Base-by-base conservation (phyloP, 2,888 invertebrate genomes). In the Drosophila yooni region DNA sequence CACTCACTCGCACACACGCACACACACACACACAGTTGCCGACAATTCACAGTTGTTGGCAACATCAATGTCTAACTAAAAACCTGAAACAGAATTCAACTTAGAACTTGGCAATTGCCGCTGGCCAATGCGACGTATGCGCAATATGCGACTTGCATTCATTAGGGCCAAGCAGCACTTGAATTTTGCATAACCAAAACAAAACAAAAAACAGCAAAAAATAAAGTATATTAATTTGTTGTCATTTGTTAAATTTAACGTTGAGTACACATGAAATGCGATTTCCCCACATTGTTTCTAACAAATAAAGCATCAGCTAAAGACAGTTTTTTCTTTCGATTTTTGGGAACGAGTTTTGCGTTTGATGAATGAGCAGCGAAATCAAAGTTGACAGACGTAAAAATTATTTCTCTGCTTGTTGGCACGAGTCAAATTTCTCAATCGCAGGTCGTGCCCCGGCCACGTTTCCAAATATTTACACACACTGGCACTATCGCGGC, bases 381-480 rank as follows among this genome's bases (percentile, higher is more conserved):
- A 88, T 90, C 78, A 86, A 89, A 86, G 76, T 79, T 90, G 87
- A 88, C 87, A 90, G 90, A 77, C 84, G 89, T 83, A 78, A 88
- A 88, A 88, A 82, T 80, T 77, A 81, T 74, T 89, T 86, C 79
- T 70, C 57, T 48, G 64, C 68, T 78, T 82, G 90, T 77, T 82
- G 90, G 90, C 87, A 88, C 89, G 89, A 90, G 87, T 88, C 87
- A 88, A 86, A 88, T 85, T 85, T 82, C 87, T 83, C 66, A 70
- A 77, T 59, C 60, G 36, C 77, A 72, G 78, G 81, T 81, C 78
- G 77, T 63, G 81, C 51, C 79, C 76, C 56, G 48, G 27, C 64
- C 18, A 62, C 36, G 58, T 61, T 61, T 53, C 68, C 76, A 46
- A 72, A 79, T 70, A 84, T 75, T 80, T 89, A 89, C 85, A 82